Conservation (phyloP, 2,797 vertebrate genomes). For the Rhabdophis nuchalis region DNA sequence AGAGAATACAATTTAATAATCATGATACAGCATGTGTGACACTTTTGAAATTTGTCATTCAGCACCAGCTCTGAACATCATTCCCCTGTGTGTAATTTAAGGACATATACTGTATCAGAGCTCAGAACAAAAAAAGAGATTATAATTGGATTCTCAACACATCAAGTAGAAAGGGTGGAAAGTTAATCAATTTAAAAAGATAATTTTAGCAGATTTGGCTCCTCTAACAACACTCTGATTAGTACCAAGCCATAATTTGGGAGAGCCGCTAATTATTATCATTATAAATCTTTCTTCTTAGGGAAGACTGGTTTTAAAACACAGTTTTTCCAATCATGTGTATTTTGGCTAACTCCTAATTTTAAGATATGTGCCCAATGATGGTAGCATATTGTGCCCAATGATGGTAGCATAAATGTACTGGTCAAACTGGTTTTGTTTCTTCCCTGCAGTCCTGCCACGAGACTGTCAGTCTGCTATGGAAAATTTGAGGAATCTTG, state of each 20-base stretch:
- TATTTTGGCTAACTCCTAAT: not conserved
- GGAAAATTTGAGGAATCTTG: not conserved
- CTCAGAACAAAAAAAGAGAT: conserved; percentile 43
- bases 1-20: conserved; percentile 67
- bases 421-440: not conserved
- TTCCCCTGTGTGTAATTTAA: conserved; percentile 55
- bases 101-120: conserved; percentile 54
- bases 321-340: not conserved
- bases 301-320: not conserved
- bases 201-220: conserved; percentile 55
- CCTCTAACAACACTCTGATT: conserved; percentile 55
- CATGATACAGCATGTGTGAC: conserved; percentile 56
- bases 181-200: conserved; percentile 61
- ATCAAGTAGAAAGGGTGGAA: conserved; percentile 44
- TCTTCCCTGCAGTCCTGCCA: not conserved
- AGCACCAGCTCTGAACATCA: conserved; percentile 38
- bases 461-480: not conserved
- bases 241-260: conserved; percentile 56
- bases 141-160: conserved; percentile 54
- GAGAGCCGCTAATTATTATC: conserved; percentile 52
- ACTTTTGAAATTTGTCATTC: conserved; percentile 63
- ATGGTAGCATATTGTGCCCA: not conserved
- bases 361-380: not conserved
- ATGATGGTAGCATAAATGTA: not conserved
- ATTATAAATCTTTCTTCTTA: conserved; percentile 15